phyloP scores from a whole-genome alignment of 2,113 vertebrate species.

The Hoplias malabaricus region DNA sequence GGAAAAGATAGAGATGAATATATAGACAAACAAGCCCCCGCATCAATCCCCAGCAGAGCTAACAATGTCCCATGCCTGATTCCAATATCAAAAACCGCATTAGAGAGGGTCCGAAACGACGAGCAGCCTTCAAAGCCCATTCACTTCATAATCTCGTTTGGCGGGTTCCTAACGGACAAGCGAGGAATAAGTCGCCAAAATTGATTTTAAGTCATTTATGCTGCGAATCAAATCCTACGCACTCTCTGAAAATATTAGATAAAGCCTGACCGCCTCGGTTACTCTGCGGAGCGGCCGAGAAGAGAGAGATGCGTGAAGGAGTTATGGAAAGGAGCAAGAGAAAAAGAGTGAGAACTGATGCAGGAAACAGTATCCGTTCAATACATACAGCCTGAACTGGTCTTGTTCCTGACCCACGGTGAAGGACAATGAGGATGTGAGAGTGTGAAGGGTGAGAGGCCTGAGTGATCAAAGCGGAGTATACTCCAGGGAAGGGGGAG shows the following conservation, averaged over 20 bases:
- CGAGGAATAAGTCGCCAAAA: constrained; percentile 1
- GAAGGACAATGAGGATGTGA: neutral
- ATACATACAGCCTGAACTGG: neutral
- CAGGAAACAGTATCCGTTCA: neutral
- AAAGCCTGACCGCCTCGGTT: neutral
- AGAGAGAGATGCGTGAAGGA: neutral
- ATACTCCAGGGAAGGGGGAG: too few species aligned
- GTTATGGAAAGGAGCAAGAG: neutral
- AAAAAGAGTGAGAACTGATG: neutral
- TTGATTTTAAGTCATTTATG: constrained; percentile 23
- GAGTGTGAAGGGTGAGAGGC: neutral
- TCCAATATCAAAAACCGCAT: constrained; percentile 25
- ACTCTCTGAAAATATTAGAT: neutral
- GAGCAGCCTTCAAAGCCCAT: neutral
- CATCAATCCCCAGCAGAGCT: constrained; percentile 4
- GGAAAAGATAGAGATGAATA: constrained; percentile 1
- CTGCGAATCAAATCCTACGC: neutral
- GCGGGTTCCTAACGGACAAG: neutral
- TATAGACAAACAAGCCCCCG: constrained; percentile 6
- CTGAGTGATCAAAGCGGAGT: neutral
- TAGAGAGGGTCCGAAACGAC: neutral
- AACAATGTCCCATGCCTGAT: neutral
- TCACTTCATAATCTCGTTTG: constrained; percentile 23
- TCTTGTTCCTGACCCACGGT: neutral
- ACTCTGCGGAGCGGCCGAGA: neutral